Evolutionary conservation across 2,888 invertebrate species (phyloP).

Genomic region (Strigamia maritima): DNA sequence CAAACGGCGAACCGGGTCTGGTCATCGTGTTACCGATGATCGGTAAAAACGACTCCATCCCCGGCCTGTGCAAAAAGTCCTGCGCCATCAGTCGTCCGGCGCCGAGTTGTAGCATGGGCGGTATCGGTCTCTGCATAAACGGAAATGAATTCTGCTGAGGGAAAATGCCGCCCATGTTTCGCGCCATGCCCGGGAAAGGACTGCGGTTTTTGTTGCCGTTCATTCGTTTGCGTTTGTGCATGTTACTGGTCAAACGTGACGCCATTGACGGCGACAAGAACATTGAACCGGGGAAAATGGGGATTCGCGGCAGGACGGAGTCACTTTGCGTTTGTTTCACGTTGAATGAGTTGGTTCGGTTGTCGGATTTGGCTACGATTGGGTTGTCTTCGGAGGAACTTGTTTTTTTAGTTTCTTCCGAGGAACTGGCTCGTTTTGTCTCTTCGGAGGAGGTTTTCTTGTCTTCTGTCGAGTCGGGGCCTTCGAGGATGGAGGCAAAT

Average conservation of each 20-base stretch:
- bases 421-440: background rate
- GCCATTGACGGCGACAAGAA: constrained; percentile 23
- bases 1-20: background rate
- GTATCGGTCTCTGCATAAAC: background rate
- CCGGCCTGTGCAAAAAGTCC: constrained; percentile 16
- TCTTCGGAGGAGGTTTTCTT: background rate
- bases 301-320: constrained; percentile 6
- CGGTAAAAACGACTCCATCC: background rate
- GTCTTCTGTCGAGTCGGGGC: background rate
- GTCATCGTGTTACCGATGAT: background rate
- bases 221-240: background rate
- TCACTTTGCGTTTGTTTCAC: background rate
- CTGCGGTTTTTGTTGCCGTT: background rate
- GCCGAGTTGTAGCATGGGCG: background rate
- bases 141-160: background rate
- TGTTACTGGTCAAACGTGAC: background rate
- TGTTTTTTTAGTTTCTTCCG: background rate
- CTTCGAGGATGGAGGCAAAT: background rate
- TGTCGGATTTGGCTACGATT: background rate
- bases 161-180: background rate
- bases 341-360: background rate
- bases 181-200: background rate
- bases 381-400: background rate
- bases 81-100: background rate
- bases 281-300: constrained; percentile 36